Base-by-base conservation (phyloP, 2,113 vertebrate species). In the Cynopterus brachyotis region DNA sequence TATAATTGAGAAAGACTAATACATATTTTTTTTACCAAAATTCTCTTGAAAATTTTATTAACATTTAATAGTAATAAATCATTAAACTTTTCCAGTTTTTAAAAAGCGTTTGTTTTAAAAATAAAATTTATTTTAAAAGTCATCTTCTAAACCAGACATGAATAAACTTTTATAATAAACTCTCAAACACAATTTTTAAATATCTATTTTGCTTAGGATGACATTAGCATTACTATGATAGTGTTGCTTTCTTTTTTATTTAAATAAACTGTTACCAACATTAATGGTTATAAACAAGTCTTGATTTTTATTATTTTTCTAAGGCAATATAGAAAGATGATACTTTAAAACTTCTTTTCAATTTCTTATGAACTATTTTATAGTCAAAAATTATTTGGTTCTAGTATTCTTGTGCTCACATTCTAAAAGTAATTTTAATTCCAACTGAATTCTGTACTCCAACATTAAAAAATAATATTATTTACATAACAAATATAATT, bases 301-400 rank as follows among this genome's bases (percentile, higher is more conserved):
- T 81, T 95, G 64, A 92, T 78, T 59, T 84, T 75, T 89, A 83
- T 35, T 91, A 60, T 6, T 76, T 5, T 87, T 66, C 42, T 75
- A 62, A 88, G 53, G 64, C 69, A 90, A 97, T 91, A 73, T 15
- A 94, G 53, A 95, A 75, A 95, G 59, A 96, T 78, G 45, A 37
- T 69, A 80, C n/a, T 82, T 96, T 40, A 78, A 76, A 95, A 76
- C 69, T 89, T 53, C 35, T 95, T 75, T 83, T 42, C 45, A 82
- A 69, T 81, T 80, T 93, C 76, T 22, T 93, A 91, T 57, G 32
- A 89, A 94, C n/a, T 80, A 78, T 64, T 90, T 80, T 80, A 45
- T n/a, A 91, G 35, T 94, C 72, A 86, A 91, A 96, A 96, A 16
- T 50, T 50, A 50, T 16, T 15, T 50, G 50, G 50, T 50, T 50